phyloP scores from a whole-genome alignment of 2,888 invertebrate genomes.

The Clanis bilineata region DNA sequence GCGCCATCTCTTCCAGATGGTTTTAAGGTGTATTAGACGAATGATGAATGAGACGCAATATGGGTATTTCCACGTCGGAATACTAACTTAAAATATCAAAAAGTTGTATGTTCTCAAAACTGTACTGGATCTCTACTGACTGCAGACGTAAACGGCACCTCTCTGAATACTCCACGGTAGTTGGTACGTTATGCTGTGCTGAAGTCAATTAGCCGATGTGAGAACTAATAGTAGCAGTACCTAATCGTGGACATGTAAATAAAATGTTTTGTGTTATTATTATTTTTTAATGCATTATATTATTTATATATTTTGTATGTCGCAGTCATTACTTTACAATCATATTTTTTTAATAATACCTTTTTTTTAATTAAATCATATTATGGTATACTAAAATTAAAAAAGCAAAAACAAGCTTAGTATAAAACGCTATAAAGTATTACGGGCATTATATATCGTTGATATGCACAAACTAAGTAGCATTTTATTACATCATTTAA shows the following conservation, averaged over 20 bases:
- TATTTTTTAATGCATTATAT: not conserved
- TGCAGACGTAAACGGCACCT: too few relatives aligned
- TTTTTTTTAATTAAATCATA: too few relatives aligned
- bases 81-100: too few relatives aligned
- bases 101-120: too few relatives aligned
- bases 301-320: not conserved
- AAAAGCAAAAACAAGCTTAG: not conserved
- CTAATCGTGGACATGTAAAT: not conserved
- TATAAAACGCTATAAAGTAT: not conserved
- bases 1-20: too few relatives aligned
- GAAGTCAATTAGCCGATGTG: slow-evolving; percentile 2
- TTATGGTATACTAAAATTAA: too few relatives aligned
- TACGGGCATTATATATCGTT: not conserved
- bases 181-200: not conserved
- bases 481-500: too few relatives aligned
- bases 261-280: not conserved
- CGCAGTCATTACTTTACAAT: not conserved
- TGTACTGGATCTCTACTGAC: not conserved
- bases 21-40: too few relatives aligned
- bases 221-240: not conserved
- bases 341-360: not conserved
- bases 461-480: not conserved
- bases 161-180: not conserved
- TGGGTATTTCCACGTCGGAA: too few relatives aligned
- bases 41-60: too few relatives aligned